phyloP scores from a whole-genome alignment of 2,113 vertebrate genomes.

The Hippocampus barbouri region DNA sequence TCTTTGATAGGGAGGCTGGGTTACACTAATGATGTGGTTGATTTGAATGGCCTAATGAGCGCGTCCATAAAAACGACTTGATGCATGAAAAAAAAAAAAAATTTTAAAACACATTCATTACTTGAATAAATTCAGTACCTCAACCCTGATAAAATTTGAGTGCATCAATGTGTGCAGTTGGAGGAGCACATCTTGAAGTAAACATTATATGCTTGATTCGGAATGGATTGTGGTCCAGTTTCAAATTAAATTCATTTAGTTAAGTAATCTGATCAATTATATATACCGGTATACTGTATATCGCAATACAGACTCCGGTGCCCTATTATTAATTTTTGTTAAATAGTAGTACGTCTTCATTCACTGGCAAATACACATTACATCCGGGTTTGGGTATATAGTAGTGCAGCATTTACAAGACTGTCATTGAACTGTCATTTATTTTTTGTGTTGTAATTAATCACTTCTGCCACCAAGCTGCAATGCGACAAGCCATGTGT shows the following conservation, averaged over 20 bases:
- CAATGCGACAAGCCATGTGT: background rate
- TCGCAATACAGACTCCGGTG: background rate
- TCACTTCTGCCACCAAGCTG: background rate
- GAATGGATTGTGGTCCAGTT: background rate
- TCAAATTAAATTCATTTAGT: background rate
- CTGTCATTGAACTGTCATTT: background rate
- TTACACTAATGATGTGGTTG: constrained; percentile 9
- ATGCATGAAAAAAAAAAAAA: background rate
- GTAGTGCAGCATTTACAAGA: background rate
- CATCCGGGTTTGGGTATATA: background rate
- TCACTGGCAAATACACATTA: background rate
- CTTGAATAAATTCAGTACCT: background rate
- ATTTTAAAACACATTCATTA: background rate
- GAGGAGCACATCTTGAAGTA: background rate
- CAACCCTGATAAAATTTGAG: background rate
- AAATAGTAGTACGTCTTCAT: background rate
- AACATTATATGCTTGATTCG: background rate
- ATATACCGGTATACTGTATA: background rate
- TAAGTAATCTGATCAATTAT: background rate
- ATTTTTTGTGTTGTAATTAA: background rate
- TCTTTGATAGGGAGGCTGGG: constrained; percentile 34
- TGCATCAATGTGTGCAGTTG: background rate
- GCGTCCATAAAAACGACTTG: constrained; percentile 5
- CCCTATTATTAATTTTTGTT: background rate
- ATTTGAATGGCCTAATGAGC: constrained; percentile 19